Evolutionary conservation across 2,113 vertebrate species (phyloP).

Genomic region (Bubo scandiacus): DNA sequence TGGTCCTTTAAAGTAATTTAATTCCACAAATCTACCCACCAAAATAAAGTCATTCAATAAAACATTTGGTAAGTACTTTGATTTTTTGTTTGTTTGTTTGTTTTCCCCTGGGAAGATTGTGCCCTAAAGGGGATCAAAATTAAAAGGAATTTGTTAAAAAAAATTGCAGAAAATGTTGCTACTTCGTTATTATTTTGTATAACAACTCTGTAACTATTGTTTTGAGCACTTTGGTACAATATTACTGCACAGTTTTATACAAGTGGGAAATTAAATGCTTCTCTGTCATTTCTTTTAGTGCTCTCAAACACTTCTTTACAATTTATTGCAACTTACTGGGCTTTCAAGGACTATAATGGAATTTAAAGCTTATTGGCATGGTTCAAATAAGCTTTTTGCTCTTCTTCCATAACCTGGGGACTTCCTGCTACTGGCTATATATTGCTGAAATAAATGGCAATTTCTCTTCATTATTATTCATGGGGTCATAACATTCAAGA

Average conservation of each 20-base stretch:
- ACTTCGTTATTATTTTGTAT: not conserved
- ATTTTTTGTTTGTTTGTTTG: no score
- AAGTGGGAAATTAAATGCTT: not conserved
- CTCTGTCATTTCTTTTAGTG: not conserved
- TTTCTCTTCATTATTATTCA: constrained; percentile 32
- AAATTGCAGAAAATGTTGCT: not conserved
- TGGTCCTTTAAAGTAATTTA: not conserved
- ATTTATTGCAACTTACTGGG: not conserved
- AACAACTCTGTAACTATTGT: not conserved
- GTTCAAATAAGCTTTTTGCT: not conserved
- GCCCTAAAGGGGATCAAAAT: not conserved
- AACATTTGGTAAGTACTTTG: not conserved
- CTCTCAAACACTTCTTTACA: not conserved
- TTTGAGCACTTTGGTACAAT: not conserved
- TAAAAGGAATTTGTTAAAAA: not conserved
- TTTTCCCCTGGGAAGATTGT: not conserved
- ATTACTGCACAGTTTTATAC: not conserved
- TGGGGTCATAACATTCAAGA: not conserved
- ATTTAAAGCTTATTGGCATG: not conserved
- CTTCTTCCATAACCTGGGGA: not conserved
- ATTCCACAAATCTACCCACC: not conserved
- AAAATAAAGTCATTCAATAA: not conserved
- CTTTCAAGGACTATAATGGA: constrained; percentile 8
- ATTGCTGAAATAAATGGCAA: not conserved
- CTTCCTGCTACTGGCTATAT: not conserved